Evolutionary conservation across 2,888 invertebrate genomes (phyloP).

Genomic region (Tipula confusa): DNA sequence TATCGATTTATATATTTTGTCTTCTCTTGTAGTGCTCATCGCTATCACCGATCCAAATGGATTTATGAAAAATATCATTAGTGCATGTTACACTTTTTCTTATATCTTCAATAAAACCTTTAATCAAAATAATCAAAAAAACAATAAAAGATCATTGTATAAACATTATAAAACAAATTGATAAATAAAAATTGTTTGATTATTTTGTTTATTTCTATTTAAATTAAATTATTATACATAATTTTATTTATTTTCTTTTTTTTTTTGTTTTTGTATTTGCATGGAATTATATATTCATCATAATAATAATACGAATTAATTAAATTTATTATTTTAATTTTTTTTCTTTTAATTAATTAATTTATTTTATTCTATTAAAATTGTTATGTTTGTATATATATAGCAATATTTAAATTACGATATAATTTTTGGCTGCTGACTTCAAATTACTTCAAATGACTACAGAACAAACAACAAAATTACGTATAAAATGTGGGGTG

Average conservation of each 20-base stretch:
- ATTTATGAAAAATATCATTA: no score
- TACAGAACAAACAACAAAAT: background rate
- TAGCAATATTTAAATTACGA: background rate
- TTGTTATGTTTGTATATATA: background rate
- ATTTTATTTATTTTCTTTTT: background rate
- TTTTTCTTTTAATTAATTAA: background rate
- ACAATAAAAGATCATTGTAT: background rate
- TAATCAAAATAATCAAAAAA: background rate
- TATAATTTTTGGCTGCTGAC: conserved; percentile 17
- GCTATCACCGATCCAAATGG: no score
- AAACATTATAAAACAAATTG: background rate
- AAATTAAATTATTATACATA: conserved; percentile 13
- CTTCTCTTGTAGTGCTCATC: no score
- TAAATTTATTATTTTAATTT: background rate
- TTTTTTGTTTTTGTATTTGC: background rate
- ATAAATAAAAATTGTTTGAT: conserved; percentile 13
- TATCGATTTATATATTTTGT: no score
- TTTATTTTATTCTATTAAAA: conserved; percentile 21
- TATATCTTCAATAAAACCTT: no score
- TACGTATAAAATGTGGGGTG: background rate
- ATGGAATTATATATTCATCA: conserved; percentile 13
- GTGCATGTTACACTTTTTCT: no score
- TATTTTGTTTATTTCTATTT: conserved; percentile 16
- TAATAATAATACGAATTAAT: conserved; percentile 5
- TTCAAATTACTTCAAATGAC: background rate